Evolutionary conservation across 2,888 invertebrate genomes (phyloP), one percentile per base, ranked within the genome.

Genomic region (Cordilura impudica): DNA sequence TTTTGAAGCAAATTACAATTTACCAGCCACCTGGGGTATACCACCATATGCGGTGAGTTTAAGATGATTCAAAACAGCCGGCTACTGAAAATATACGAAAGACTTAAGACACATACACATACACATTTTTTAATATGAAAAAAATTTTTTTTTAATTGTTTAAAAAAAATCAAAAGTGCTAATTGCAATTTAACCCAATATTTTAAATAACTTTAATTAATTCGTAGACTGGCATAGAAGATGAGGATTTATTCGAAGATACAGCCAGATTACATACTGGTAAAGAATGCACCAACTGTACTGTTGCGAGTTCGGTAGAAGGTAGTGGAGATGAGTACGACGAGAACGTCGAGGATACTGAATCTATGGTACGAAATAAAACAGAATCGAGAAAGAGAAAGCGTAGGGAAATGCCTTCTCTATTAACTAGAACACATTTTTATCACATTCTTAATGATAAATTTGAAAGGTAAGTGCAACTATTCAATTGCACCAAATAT

Each of bases 1-100:
- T 89, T 94, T 95, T 84, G 95, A 95, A 85, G 92, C 93, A 0
- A 93, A 93, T 85, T 95, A 94, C 88, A 89, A 88, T 81, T 89
- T 93, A 2, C 92, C 94, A 4, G 90, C 87, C 16, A 94, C 94
- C 53, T 89, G 87, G 86, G 83, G 81, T 58, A 65, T 85, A 23
- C 87, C 87, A 56, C 85, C 86, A 29, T 63, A 85, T 77, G 87
- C 85, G 81, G 87, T 88, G 82, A 86, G 87, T 78, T 65, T 3
- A 8, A 19, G 4, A 7, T 63, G 1, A 21, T 31, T 6, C 6
- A 7, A 7, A n/a, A 43, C 1, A n/a, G n/a, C n/a, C n/a, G n/a
- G 16, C 16, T 45, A 18, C 1, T 2, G 16, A 10, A 43, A 16
- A 19, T 31, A 39, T 39, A 56, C 39, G 5, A 49, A 70, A 47